phyloP scores from a whole-genome alignment of 2,888 invertebrate species.

The Tenthredo scrophulariae region DNA sequence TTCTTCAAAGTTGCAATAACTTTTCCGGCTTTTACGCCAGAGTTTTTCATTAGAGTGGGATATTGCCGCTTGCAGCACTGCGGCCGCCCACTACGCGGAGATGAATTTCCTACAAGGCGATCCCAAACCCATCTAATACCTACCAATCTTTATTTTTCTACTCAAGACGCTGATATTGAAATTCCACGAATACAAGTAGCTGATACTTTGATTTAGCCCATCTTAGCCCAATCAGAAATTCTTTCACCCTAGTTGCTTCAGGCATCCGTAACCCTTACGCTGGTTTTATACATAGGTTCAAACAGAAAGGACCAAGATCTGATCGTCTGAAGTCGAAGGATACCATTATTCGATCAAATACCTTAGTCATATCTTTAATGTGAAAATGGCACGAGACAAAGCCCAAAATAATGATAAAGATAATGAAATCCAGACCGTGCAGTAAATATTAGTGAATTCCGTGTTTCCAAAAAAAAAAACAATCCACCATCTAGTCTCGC shows the following conservation, averaged over 20 bases:
- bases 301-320: neutral
- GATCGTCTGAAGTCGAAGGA: neutral
- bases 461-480: neutral
- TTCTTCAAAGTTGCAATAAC: slow-evolving; percentile 47
- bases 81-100: slow-evolving; percentile 27
- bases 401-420: neutral
- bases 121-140: slow-evolving; percentile 38
- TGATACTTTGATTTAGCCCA: slow-evolving; percentile 9
- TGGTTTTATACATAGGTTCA: neutral
- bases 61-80: slow-evolving; percentile 47
- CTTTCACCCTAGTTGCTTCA: slow-evolving; percentile 11
- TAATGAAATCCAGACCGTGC: neutral
- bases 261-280: slow-evolving; percentile 1
- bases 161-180: slow-evolving; percentile 44
- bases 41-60: slow-evolving; percentile 50
- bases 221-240: slow-evolving; percentile 32
- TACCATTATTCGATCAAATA: neutral
- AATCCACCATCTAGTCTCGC: neutral
- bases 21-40: slow-evolving; percentile 31
- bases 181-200: slow-evolving; percentile 38
- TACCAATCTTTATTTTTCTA: slow-evolving; percentile 39
- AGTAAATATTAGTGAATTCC: neutral
- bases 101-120: slow-evolving; percentile 35
- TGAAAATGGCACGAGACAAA: neutral
- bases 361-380: neutral